A percentile compares a stretch with the other conserved stretches of the same genome.
These are phyloP conservation scores for Chironomus riparius DNA, from an alignment of 2,888 invertebrate genomes.

Conservation along the genomic window DNA sequence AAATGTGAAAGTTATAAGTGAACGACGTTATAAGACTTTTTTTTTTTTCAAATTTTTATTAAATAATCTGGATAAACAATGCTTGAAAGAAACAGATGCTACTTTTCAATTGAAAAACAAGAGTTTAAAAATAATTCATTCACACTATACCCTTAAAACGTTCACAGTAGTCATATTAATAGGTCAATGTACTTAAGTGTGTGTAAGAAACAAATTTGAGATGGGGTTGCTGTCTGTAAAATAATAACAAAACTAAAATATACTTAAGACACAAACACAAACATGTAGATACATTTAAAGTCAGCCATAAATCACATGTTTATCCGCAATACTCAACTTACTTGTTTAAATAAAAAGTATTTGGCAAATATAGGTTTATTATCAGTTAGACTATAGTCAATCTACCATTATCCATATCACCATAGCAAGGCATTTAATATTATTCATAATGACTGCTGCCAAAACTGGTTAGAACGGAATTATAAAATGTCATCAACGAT, in stretches of 20 bases:
- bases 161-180: neutral
- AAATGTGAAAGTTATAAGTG: too few relatives aligned
- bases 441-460: neutral
- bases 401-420: neutral
- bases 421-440: neutral
- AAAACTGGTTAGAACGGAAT: neutral
- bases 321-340: too few relatives aligned
- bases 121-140: constrained; percentile 4
- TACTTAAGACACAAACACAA: too few relatives aligned
- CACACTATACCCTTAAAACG: constrained; percentile 16
- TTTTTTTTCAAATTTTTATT: too few relatives aligned
- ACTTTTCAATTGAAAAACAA: neutral
- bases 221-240: neutral
- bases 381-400: neutral
- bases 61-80: too few relatives aligned
- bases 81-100: neutral
- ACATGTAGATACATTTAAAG: too few relatives aligned
- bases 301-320: too few relatives aligned
- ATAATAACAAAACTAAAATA: too few relatives aligned
- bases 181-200: constrained; percentile 16
- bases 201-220: neutral
- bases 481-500: too few relatives aligned
- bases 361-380: neutral
- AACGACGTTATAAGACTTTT: too few relatives aligned
- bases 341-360: neutral